phyloP scores from a whole-genome alignment of 2,797 vertebrate genomes.

The Hippoglossus hippoglossus region DNA sequence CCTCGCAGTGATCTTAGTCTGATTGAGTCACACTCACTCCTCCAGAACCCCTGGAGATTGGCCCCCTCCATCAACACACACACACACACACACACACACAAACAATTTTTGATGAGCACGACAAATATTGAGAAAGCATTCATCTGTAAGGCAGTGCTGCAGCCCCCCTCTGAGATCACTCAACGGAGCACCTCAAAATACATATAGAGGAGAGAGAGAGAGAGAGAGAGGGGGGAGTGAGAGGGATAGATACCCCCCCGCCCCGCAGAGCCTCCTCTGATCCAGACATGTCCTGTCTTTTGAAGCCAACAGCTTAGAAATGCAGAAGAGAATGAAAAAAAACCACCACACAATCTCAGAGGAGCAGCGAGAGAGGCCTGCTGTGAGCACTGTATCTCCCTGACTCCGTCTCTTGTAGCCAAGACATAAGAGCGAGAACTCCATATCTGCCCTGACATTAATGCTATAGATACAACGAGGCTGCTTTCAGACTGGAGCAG shows the following conservation, averaged over 20 bases:
- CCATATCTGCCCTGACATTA: conserved; percentile 74
- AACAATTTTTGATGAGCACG: conserved; percentile 70
- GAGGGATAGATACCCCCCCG: conserved; percentile 22
- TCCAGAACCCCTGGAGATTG: conserved; percentile 65
- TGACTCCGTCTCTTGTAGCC: conserved; percentile 58
- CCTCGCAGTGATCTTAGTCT: conserved; percentile 67
- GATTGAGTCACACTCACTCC: conserved; percentile 77
- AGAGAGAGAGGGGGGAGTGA: conserved; percentile 19
- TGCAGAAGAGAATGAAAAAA: conserved; percentile 60
- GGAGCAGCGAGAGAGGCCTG: conserved; percentile 65
- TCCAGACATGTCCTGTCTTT: conserved; percentile 71
- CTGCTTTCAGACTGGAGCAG: conserved; percentile 67
- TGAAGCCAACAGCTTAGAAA: conserved; percentile 79
- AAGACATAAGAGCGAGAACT: conserved; percentile 64
- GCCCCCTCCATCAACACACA: conserved; percentile 38
- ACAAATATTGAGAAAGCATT: conserved; percentile 80
- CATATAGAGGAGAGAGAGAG: conserved; percentile 62
- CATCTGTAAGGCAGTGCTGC: conserved; percentile 75
- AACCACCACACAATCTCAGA: conserved; percentile 6
- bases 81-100: conserved; percentile 20
- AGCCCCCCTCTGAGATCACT: conserved; percentile 74
- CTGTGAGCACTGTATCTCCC: conserved; percentile 49
- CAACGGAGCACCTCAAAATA: conserved; percentile 71
- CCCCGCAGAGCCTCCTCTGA: conserved; percentile 68
- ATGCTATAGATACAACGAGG: conserved; percentile 70